phyloP scores from a whole-genome alignment of 2,888 invertebrate genomes.

The Cantharis nigra region DNA sequence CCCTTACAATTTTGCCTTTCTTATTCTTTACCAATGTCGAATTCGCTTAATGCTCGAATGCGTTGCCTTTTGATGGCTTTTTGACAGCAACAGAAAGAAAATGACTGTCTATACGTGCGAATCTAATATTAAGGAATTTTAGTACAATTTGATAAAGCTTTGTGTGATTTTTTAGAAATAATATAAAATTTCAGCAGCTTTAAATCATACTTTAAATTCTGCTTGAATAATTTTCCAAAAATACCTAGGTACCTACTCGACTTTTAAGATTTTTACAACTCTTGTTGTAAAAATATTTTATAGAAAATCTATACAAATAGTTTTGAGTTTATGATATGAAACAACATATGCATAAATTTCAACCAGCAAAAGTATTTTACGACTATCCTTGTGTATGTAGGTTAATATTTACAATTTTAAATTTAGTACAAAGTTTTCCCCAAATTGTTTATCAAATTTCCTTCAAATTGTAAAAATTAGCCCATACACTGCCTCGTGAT shows the following conservation, averaged over 20 bases:
- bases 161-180: background rate
- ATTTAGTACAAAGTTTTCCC: background rate
- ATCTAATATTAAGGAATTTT: background rate
- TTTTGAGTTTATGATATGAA: background rate
- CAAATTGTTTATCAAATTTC: background rate
- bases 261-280: background rate
- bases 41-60: conserved; percentile 24
- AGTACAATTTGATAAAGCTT: background rate
- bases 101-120: background rate
- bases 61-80: conserved; percentile 18
- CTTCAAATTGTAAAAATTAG: background rate
- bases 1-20: conserved; percentile 6
- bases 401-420: background rate
- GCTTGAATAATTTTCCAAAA: background rate
- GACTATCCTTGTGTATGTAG: background rate
- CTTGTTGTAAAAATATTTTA: background rate
- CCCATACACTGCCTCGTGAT: background rate
- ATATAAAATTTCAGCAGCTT: background rate
- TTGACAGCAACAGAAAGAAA: background rate
- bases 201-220: background rate
- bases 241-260: background rate
- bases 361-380: background rate
- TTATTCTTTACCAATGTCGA: conserved; percentile 18
- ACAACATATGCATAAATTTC: background rate
- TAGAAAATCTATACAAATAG: background rate